Base-by-base conservation (phyloP, 2,888 invertebrate genomes). In the Nasonovia ribisnigri region DNA sequence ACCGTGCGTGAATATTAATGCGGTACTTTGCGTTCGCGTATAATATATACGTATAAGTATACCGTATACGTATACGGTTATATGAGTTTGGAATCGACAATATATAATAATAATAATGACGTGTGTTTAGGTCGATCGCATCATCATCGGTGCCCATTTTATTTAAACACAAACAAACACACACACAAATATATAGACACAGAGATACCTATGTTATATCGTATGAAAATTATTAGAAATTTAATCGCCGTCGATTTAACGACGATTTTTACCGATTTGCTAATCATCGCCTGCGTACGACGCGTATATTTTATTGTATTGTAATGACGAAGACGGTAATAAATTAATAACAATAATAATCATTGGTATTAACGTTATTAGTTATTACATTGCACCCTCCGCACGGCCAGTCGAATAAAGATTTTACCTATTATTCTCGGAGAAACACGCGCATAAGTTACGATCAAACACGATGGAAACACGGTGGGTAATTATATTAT, bases 1-100 rank as follows among this genome's bases (percentile, higher is more conserved):
- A 93, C 93, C 60, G 84, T 36, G 93, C 46, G 93, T 93, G 93
- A 93, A 93, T 93, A 90, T 90, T 93, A 93, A 93, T 92, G 42
- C 92, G 88, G 51, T 92, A 92, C 92, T 92, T 92, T 67, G 48
- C 88, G 42, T 42, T 51, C 88, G 87, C 84, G 43, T 46, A 91
- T 84, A 91, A 51, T 91, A 36, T 46, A 43, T 60, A 46, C 26
- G 11, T 51, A 36, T n/a, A n/a, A 16, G 51, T 60, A n/a, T 29
- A 46, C 86, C 46, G 86, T 86, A 36, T 77, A 77, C 48, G 88
- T 51, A 77, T 77, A 36, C 90, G 51, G 48, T 29, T 42, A 77
- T 87, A 88, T 77, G 92, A 92, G 92, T 77, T 88, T n/a, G 24
- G 92, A 92, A 92, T 92, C 92, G 92, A 88, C 88, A 88, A 90